Percentiles rank a stretch among this genome's conserved stretches.
Conservation (phyloP, 2,888 invertebrate species). For the Augiades crinisus region DNA sequence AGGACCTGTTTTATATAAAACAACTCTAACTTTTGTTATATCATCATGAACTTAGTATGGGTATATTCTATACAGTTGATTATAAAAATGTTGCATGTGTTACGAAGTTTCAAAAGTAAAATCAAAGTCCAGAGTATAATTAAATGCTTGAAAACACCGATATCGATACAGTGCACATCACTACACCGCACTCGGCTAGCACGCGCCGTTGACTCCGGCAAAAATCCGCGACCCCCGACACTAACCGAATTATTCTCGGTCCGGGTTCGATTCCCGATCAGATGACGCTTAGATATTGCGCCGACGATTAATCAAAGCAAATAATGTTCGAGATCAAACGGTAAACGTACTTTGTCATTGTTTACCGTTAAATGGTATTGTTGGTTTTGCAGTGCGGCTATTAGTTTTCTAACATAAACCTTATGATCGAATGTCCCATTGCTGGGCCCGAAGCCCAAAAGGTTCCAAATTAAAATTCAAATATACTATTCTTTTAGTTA, state of each 20-base stretch:
- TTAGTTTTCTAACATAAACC: no score
- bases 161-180: slow-evolving; percentile 35
- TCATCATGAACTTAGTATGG: no score
- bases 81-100: background rate
- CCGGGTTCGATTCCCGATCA: slow-evolving; percentile 51
- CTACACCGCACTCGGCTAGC: slow-evolving; percentile 68
- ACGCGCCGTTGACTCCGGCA: slow-evolving; percentile 72
- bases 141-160: background rate
- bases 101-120: no score
- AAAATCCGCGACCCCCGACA: slow-evolving; percentile 73
- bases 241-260: slow-evolving; percentile 72
- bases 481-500: no score
- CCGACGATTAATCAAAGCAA: slow-evolving; percentile 27
- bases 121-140: background rate
- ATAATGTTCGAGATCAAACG: slow-evolving; percentile 16
- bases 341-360: slow-evolving; percentile 17
- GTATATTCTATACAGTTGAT: no score
- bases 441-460: no score
- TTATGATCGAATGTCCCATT: no score
- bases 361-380: slow-evolving; percentile 6
- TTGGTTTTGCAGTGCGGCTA: background rate
- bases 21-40: no score
- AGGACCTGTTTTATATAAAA: no score
- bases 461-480: no score
- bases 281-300: slow-evolving; percentile 37